Conservation (phyloP, 1,140 invertebrate genomes). For the Psix sp. region DNA sequence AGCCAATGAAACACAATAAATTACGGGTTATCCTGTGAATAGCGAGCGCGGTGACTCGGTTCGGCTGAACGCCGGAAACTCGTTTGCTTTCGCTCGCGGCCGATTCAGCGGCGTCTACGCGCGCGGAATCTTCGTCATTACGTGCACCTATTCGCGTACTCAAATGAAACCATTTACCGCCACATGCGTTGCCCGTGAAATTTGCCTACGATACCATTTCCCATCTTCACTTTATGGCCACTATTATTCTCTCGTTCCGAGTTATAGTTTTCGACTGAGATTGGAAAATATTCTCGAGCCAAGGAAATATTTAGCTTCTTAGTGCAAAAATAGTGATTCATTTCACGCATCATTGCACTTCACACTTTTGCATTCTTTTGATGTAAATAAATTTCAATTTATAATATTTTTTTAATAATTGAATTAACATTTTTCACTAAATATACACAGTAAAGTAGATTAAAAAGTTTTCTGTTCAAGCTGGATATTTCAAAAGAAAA, state of each 20-base stretch:
- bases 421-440: conserved; percentile 48
- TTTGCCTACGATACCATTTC: conserved; percentile 11
- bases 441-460: conserved; percentile 4
- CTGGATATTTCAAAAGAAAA: no score
- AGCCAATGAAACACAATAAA: conserved; percentile 70
- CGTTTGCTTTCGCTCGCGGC: conserved; percentile 60
- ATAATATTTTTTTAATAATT: conserved; percentile 37
- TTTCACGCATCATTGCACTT: no score
- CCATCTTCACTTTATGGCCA: conserved; percentile 14
- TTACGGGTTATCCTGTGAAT: conserved; percentile 68
- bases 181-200: conserved; percentile 19
- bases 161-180: conserved; percentile 47
- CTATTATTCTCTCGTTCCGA: conserved; percentile 18
- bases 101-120: conserved; percentile 43
- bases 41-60: conserved; percentile 36
- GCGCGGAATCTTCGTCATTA: conserved; percentile 54
- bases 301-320: no score
- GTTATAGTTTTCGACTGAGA: no score
- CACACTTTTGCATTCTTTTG: no score
- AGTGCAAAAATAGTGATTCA: no score
- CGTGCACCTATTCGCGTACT: conserved; percentile 37
- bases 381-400: no score
- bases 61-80: conserved; percentile 66
- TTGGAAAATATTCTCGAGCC: no score
- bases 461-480: no score